Evolutionary conservation across 2,113 vertebrate species (phyloP), one percentile per base, ranked within the genome.

Genomic region (Eptesicus fuscus): DNA sequence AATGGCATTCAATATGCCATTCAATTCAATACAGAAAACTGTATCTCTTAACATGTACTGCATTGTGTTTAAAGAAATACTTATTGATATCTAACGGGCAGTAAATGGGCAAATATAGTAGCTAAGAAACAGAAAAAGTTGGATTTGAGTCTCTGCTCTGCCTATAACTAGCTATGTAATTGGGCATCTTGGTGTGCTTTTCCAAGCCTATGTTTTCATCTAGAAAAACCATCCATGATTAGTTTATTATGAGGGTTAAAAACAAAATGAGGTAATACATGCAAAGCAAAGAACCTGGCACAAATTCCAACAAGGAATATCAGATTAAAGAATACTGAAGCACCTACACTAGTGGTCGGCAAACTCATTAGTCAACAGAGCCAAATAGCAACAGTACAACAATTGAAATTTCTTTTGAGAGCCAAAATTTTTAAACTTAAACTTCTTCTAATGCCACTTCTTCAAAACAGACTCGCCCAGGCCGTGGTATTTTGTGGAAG

Each of bases 1-100:
- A 92, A 78, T 11, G 5, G 49, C 30, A 92, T 30, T 92, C 85
- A 92, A 79, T 47, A 61, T 22, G 23, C 7, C 23, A 90, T n/a
- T 92, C 23, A 73, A 83, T 79, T 93, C 65, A 93, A 90, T 49
- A 87, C 51, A 83, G 32, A 79, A 1, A 56, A 47, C 9, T 63
- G 23, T 7, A 12, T 76, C 65, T 93, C 80, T 77, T 91, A 88
- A 94, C 25, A 83, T 47, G 59, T 25, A 32, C 35, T 44, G 1
- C 14, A 78, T 7, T 61, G n/a, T 83, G 30, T 80, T 96, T 88
- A 69, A 13, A 96, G 13, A 92, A 96, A 71, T 71, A 82, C 17
- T 4, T 32, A 9, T 35, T 83, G 53, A 18, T 76, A 49, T 69
- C 40, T 76, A 92, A 90, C 65, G 30, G 28, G 44, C 30, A 49